Conservation (phyloP, 1,140 invertebrate species). For the Platyscapa corneri region DNA sequence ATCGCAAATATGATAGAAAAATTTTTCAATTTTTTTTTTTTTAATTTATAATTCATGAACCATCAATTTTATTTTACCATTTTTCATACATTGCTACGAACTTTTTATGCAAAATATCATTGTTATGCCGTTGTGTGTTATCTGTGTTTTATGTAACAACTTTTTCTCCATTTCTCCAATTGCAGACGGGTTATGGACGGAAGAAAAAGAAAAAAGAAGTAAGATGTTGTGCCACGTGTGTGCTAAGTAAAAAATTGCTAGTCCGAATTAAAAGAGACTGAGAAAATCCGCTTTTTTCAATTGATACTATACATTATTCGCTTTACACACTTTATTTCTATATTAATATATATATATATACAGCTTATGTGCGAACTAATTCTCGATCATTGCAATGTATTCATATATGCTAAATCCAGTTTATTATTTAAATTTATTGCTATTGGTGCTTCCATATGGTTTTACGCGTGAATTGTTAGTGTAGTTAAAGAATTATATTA, state of each 20-base stretch:
- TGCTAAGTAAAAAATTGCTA: conserved; percentile 59
- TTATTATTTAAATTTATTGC: too few species aligned
- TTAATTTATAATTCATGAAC: background rate
- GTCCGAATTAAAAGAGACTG: conserved; percentile 31
- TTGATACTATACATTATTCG: conserved; percentile 46
- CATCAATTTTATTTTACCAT: background rate
- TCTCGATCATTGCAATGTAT: conserved; percentile 40
- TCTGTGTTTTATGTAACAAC: conserved; percentile 74
- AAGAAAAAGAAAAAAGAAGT: conserved; percentile 98
- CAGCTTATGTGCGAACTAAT: conserved; percentile 35
- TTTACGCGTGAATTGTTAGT: background rate
- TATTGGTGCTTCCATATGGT: background rate
- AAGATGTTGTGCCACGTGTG: conserved; percentile 79
- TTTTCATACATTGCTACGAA: conserved; percentile 27
- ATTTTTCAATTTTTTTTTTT: background rate
- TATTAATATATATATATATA: conserved; percentile 31
- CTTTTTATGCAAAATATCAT: conserved; percentile 49
- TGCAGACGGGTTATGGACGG: conserved; percentile 91
- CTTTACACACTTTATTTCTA: conserved; percentile 39
- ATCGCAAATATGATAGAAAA: conserved; percentile 1
- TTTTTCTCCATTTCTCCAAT: conserved; percentile 78
- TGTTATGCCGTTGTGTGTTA: conserved; percentile 64
- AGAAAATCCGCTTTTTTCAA: conserved; percentile 46
- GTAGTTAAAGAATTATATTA: background rate
- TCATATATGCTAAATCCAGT: conserved; percentile 9